phyloP scores from a whole-genome alignment of 2,797 vertebrate species.

The Malurus leucopterus region DNA sequence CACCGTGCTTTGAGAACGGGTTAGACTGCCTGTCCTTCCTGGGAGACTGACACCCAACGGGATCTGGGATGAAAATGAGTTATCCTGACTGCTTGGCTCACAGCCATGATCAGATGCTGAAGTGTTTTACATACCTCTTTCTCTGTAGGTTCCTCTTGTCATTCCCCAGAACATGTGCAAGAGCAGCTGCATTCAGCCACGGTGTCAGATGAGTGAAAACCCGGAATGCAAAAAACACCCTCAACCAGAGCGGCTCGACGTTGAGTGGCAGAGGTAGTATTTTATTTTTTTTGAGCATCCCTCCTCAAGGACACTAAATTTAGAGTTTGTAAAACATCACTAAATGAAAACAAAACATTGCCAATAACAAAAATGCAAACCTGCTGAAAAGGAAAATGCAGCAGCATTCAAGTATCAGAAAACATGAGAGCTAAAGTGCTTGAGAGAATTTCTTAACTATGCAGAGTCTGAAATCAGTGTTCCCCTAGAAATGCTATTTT shows the following conservation, averaged over 20 bases:
- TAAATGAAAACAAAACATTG: constrained; percentile 2
- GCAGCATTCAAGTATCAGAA: constrained; percentile 50
- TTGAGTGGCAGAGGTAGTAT: constrained; percentile 66
- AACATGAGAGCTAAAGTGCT: constrained; percentile 50
- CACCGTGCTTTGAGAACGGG: not conserved
- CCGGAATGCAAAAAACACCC: not conserved
- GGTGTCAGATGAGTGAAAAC: not conserved
- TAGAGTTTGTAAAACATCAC: constrained; percentile 53
- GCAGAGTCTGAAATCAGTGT: constrained; percentile 11
- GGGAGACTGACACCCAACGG: not conserved
- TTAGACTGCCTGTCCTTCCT: not conserved
- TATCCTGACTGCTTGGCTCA: not conserved
- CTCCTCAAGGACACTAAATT: constrained; percentile 51
- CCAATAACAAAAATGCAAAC: constrained; percentile 39
- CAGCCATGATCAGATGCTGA: not conserved
- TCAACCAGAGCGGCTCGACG: not conserved
- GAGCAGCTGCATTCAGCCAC: not conserved
- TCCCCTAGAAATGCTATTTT: constrained; percentile 7
- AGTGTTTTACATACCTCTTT: not conserved
- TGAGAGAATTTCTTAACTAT: constrained; percentile 27
- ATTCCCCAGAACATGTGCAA: not conserved
- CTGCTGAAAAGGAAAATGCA: constrained; percentile 30
- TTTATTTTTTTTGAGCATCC: constrained; percentile 65
- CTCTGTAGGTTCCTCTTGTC: not conserved
- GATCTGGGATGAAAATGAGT: not conserved